Evolutionary conservation across 1,140 invertebrate species (phyloP).

Genomic region (Chymomyza costata): DNA sequence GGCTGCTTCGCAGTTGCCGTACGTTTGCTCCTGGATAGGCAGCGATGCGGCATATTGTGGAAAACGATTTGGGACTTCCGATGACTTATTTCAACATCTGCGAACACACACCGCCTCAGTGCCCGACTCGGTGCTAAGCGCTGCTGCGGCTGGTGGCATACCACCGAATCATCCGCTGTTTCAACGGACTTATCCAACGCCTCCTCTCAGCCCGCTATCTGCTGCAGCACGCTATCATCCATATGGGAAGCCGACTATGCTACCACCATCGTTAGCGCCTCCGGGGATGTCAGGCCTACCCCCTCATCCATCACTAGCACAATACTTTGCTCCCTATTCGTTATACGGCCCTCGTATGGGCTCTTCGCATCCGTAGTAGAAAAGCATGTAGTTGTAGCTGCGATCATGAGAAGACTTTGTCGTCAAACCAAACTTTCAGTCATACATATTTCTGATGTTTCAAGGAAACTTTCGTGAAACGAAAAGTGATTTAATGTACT

Average conservation of each 20-base stretch:
- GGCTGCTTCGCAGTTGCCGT: constrained; percentile 84
- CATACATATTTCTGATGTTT: constrained; percentile 8
- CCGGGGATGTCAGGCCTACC: constrained; percentile 79
- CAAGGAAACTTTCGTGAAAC: constrained; percentile 48
- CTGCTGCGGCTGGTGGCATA: constrained; percentile 75
- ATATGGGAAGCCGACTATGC: constrained; percentile 85
- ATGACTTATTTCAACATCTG: constrained; percentile 92
- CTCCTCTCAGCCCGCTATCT: constrained; percentile 88
- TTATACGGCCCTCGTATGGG: constrained; percentile 89
- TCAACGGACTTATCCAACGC: constrained; percentile 89
- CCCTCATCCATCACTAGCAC: constrained; percentile 81
- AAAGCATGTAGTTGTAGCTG: background rate
- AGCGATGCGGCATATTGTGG: constrained; percentile 92
- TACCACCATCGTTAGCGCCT: constrained; percentile 71
- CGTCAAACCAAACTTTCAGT: constrained; percentile 33
- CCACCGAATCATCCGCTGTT: constrained; percentile 82
- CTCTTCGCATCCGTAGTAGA: constrained; percentile 80
- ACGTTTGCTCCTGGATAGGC: constrained; percentile 94
- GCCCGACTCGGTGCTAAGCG: constrained; percentile 77
- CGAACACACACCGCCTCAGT: constrained; percentile 87
- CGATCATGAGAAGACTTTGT: constrained; percentile 8
- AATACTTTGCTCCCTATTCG: constrained; percentile 90
- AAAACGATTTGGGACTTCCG: constrained; percentile 90
- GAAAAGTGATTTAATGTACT: constrained; percentile 73
- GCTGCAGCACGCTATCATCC: constrained; percentile 89